These are phyloP conservation scores for Lepidocyrtinus sp. DNA, from an alignment of 2,888 invertebrate genomes.

Conservation along the genomic window DNA sequence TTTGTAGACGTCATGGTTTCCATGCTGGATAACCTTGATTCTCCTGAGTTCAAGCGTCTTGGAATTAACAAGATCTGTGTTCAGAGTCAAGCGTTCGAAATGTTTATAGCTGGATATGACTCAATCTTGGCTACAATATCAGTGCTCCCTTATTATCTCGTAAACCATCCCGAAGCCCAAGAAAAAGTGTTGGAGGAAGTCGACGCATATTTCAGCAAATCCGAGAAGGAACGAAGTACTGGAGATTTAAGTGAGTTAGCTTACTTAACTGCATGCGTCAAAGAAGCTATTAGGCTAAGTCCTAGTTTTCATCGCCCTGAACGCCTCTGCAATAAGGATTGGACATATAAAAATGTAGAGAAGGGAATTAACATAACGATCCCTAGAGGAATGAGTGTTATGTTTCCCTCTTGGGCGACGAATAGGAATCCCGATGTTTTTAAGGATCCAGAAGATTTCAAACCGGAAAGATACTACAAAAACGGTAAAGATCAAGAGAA, in stretches of 20 bases:
- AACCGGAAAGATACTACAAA: slow-evolving; percentile 50
- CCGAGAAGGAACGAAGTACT: neutral
- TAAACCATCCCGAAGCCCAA: slow-evolving; percentile 33
- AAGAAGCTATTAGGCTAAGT: slow-evolving; percentile 28
- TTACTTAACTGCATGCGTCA: slow-evolving; percentile 42
- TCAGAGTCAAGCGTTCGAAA: slow-evolving; percentile 55
- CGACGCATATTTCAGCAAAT: slow-evolving; percentile 21
- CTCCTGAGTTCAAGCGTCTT: slow-evolving; percentile 42
- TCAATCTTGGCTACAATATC: slow-evolving; percentile 30
- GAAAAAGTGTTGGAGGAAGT: slow-evolving; percentile 34
- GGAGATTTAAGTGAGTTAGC: slow-evolving; percentile 21
- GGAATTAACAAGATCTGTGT: slow-evolving; percentile 40
- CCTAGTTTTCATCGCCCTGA: slow-evolving; percentile 35
- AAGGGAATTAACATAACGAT: slow-evolving; percentile 39
- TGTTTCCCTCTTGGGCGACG: slow-evolving; percentile 44
- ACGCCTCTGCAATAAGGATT: slow-evolving; percentile 34
- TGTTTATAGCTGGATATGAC: slow-evolving; percentile 56
- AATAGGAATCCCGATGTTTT: slow-evolving; percentile 57
- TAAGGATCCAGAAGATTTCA: slow-evolving; percentile 51
- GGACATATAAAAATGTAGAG: slow-evolving; percentile 32
- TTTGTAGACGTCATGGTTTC: slow-evolving; percentile 48
- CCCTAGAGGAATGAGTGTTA: slow-evolving; percentile 55
- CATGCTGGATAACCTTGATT: slow-evolving; percentile 47
- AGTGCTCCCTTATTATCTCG: slow-evolving; percentile 33
- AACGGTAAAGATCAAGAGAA: neutral